Percentiles rank a stretch among this genome's conserved stretches.
These are phyloP conservation scores for Tetragonisca angustula DNA, from an alignment of 2,888 invertebrate species.

Conservation along the genomic window DNA sequence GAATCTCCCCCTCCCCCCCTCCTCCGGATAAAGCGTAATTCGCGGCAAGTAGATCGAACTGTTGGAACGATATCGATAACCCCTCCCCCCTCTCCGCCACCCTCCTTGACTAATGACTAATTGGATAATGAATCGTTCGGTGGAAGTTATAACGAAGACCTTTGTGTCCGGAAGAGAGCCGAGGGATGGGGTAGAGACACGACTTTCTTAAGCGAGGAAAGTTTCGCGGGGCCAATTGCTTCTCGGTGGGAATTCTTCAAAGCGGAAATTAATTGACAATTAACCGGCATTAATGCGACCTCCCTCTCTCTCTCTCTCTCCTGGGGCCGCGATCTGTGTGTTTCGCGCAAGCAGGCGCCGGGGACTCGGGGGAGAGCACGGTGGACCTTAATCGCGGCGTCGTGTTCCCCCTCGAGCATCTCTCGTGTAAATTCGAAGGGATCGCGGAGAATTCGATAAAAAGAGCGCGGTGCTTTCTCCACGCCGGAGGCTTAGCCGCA, in stretches of 20 bases:
- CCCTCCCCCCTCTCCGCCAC: no score
- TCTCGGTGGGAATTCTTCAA: conserved; percentile 34
- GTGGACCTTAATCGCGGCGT: conserved; percentile 55
- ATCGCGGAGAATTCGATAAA: conserved; percentile 68
- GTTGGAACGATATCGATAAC: conserved; percentile 31
- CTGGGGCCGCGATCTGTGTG: conserved; percentile 52
- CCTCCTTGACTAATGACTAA: conserved; percentile 32
- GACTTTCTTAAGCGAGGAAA: not conserved
- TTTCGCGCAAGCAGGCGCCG: conserved; percentile 48
- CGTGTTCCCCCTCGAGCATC: conserved; percentile 42
- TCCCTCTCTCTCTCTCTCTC: no score
- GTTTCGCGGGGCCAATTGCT: conserved; percentile 20
- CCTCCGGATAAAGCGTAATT: conserved; percentile 1
- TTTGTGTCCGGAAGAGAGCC: not conserved
- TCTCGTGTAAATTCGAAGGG: conserved; percentile 69
- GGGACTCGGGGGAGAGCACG: conserved; percentile 15
- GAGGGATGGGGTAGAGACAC: not conserved
- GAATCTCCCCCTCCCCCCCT: not conserved
- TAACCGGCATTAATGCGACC: conserved; percentile 62
- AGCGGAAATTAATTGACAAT: conserved; percentile 70
- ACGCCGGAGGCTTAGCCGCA: conserved; percentile 67
- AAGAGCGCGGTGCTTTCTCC: conserved; percentile 66
- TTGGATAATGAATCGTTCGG: conserved; percentile 44
- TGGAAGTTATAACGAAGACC: conserved; percentile 40
- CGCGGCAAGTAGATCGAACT: not conserved